These are phyloP conservation scores for Pipistrellus nathusii DNA, from an alignment of 2,797 vertebrate species.

Conservation along the genomic window DNA sequence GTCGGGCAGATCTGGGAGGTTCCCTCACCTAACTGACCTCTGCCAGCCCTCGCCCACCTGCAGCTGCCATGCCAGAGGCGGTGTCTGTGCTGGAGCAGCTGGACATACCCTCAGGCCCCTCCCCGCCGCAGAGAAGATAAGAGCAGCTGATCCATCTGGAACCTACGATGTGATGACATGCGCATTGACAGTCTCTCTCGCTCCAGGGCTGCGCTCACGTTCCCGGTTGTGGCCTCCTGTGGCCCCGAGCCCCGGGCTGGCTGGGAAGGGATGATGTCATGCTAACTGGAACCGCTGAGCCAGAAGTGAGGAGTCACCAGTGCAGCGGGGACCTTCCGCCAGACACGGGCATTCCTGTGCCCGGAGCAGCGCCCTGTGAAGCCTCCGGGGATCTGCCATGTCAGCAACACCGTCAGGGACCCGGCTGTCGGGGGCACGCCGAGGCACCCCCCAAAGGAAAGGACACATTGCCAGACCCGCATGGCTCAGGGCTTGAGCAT, in stretches of 20 bases:
- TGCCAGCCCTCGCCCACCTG: background rate
- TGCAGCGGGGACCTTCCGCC: background rate
- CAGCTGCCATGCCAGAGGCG: background rate
- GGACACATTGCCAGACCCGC: background rate
- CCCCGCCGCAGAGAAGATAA: background rate
- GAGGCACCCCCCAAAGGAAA: background rate
- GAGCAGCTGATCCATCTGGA: background rate
- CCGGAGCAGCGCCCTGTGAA: background rate
- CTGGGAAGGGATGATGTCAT: background rate
- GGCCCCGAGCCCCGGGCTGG: background rate
- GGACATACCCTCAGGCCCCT: background rate
- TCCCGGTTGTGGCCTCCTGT: background rate
- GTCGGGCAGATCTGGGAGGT: background rate
- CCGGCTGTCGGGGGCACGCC: background rate
- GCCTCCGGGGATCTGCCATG: background rate
- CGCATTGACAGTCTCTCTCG: background rate
- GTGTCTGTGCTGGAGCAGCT: background rate
- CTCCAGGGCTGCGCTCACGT: background rate
- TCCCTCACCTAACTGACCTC: background rate
- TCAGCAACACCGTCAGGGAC: background rate
- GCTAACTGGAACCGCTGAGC: background rate
- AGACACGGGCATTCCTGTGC: background rate
- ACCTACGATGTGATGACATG: background rate
- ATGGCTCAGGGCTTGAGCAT: too few relatives aligned
- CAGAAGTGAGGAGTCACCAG: background rate